Percentiles rank a stretch among this genome's conserved stretches.
Evolutionary conservation across 2,888 invertebrate genomes (phyloP).

Genomic region (Cryptus armator): DNA sequence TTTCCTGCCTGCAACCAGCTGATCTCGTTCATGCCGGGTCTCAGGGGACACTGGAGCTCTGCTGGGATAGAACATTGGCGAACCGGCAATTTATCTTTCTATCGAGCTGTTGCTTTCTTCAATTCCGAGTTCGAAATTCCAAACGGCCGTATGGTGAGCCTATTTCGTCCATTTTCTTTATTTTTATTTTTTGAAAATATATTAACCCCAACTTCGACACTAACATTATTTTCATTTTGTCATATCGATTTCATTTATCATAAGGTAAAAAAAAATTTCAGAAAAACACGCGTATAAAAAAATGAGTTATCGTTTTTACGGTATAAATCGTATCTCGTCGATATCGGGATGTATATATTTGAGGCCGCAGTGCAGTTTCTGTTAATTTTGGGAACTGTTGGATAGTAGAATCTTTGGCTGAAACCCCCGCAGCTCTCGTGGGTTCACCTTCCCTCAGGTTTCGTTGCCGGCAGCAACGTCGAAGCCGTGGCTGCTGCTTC

Average conservation of each 20-base stretch:
- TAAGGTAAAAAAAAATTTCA: too few relatives aligned
- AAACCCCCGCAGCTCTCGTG: not conserved
- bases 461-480: slow-evolving; percentile 45
- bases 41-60: slow-evolving; percentile 71
- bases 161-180: not conserved
- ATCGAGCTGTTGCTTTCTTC: slow-evolving; percentile 63
- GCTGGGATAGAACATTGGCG: slow-evolving; percentile 56
- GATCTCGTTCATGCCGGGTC: slow-evolving; percentile 73
- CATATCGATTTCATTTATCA: too few relatives aligned
- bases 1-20: slow-evolving; percentile 68
- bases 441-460: slow-evolving; percentile 43
- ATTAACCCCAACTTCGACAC: not conserved
- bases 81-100: slow-evolving; percentile 75
- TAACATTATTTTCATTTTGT: too few relatives aligned
- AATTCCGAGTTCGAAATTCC: not conserved
- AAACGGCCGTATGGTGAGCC: not conserved
- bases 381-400: not conserved
- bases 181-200: not conserved
- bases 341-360: not conserved
- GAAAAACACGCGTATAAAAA: not conserved
- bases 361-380: slow-evolving; percentile 10
- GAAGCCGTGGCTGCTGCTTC: slow-evolving; percentile 50
- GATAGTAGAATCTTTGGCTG: slow-evolving; percentile 18
- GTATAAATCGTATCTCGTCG: not conserved
- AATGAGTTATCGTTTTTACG: not conserved